Evolutionary conservation across 2,888 invertebrate species (phyloP).

Genomic region (Lottia scabra): DNA sequence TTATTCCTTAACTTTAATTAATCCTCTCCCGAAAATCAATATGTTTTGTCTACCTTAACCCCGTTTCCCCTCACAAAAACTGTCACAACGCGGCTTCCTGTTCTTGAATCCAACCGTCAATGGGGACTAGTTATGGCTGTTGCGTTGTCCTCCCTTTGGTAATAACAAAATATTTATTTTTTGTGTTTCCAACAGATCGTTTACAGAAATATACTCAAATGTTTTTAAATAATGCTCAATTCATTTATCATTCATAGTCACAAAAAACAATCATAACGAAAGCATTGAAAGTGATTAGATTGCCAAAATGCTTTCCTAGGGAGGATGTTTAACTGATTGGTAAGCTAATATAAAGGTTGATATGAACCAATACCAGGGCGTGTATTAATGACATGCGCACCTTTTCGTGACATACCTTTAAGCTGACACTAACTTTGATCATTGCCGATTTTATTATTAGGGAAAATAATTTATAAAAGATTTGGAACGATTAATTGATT

Average conservation of each 20-base stretch:
- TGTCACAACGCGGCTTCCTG: slow-evolving; percentile 27
- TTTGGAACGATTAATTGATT: no score
- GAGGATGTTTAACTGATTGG: neutral
- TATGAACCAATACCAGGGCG: slow-evolving; percentile 14
- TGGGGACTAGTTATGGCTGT: slow-evolving; percentile 29
- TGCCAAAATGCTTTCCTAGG: neutral
- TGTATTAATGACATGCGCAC: slow-evolving; percentile 19
- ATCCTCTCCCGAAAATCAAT: slow-evolving; percentile 4
- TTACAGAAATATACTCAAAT: no score
- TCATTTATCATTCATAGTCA: no score
- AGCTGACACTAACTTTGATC: slow-evolving; percentile 5
- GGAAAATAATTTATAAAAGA: no score
- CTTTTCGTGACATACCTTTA: slow-evolving; percentile 19
- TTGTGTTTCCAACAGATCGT: no score
- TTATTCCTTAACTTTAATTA: neutral
- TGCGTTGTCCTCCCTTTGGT: slow-evolving; percentile 32
- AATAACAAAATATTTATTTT: no score
- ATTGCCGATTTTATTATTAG: no score
- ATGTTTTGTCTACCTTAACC: slow-evolving; percentile 24
- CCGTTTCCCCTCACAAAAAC: slow-evolving; percentile 23
- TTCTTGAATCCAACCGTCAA: slow-evolving; percentile 16
- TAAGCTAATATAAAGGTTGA: neutral
- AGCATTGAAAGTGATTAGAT: no score
- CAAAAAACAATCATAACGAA: no score
- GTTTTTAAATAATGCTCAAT: no score